Conservation (phyloP, 2,113 vertebrate species). For the Lophura nycthemera region DNA sequence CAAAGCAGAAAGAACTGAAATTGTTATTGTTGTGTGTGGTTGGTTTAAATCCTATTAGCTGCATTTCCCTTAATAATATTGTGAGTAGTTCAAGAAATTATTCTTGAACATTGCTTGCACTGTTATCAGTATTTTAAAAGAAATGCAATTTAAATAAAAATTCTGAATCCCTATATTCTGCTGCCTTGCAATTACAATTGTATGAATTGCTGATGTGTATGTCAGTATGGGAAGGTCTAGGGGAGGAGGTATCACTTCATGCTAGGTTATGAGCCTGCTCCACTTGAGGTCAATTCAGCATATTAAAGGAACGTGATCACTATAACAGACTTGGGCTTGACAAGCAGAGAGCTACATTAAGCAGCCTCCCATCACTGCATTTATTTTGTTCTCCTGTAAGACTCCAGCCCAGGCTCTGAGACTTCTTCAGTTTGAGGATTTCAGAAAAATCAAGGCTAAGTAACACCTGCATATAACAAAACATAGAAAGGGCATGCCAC, state of each 20-base stretch:
- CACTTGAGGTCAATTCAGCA: neutral
- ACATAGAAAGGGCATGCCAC: neutral
- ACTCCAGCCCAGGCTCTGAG: neutral
- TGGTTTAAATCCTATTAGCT: neutral
- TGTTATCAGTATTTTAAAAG: neutral
- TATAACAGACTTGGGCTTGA: neutral
- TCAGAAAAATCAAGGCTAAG: neutral
- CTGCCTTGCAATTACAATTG: accelerated
- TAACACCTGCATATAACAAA: neutral
- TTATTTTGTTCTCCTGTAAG: neutral
- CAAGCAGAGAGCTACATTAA: neutral
- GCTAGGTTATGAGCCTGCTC: neutral
- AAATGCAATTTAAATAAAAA: neutral
- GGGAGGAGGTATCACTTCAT: neutral
- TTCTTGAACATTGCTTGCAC: too few relatives aligned
- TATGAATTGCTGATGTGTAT: accelerated
- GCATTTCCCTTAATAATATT: neutral
- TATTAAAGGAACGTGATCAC: neutral
- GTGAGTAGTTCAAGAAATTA: neutral
- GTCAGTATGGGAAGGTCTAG: too few relatives aligned
- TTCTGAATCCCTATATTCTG: neutral
- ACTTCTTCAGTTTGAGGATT: neutral
- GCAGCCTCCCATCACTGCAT: neutral
- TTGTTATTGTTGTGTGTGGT: neutral
- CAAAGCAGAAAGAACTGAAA: neutral